Conservation (phyloP, 1,140 invertebrate species). For the Platyscapa corneri region DNA sequence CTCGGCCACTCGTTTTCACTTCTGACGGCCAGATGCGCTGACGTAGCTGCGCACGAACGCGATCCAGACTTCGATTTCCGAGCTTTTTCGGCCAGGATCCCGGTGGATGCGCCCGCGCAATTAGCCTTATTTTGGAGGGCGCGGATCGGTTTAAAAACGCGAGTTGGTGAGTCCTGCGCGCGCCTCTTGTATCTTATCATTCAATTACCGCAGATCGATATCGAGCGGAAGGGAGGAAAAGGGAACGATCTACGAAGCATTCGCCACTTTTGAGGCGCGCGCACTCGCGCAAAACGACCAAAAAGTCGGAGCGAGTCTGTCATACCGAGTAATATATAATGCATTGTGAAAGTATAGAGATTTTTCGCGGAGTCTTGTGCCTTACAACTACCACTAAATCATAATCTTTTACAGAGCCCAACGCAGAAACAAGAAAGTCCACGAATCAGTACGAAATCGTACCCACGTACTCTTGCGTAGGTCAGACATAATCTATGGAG, state of each 20-base stretch:
- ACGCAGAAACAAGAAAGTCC: neutral
- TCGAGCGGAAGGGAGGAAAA: neutral
- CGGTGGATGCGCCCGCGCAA: neutral
- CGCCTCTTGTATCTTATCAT: neutral
- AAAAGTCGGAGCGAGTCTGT: neutral
- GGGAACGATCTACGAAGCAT: neutral
- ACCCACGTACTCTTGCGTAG: neutral
- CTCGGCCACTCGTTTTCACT: conserved; percentile 28
- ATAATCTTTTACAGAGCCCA: neutral
- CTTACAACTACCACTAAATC: neutral
- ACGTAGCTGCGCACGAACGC: neutral
- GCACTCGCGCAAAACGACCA: neutral
- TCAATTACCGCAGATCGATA: neutral
- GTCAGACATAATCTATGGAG: neutral
- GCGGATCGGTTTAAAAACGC: neutral
- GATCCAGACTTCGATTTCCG: conserved; percentile 28
- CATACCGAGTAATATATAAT: conserved; percentile 12
- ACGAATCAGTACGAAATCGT: neutral
- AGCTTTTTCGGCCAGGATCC: neutral
- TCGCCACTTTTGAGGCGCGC: neutral
- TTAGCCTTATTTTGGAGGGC: neutral
- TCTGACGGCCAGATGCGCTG: conserved; percentile 26
- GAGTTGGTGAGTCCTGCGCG: neutral
- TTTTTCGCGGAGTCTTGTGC: neutral
- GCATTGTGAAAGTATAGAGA: conserved; percentile 1